phyloP scores from a whole-genome alignment of 2,888 invertebrate genomes.

The Colletes collaris region DNA sequence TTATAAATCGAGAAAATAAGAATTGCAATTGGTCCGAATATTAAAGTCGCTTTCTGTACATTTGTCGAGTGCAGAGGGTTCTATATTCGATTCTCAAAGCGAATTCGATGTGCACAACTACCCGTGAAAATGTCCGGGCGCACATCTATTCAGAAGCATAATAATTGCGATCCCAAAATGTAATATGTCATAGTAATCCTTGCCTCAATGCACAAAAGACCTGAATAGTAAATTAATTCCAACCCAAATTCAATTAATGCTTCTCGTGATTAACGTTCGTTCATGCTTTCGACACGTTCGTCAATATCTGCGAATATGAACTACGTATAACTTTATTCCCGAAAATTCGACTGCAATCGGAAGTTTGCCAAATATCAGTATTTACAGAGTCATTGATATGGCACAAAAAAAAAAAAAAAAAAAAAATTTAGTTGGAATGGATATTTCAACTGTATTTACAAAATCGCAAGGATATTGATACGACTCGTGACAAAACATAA shows the following conservation, averaged over 20 bases:
- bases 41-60: too few relatives aligned
- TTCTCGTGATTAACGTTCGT: slow-evolving; percentile 16
- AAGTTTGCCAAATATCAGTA: too few relatives aligned
- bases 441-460: too few relatives aligned
- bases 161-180: slow-evolving; percentile 37
- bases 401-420: too few relatives aligned
- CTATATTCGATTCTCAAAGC: slow-evolving; percentile 54
- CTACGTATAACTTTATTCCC: neutral
- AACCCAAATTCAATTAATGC: neutral
- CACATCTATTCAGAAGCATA: slow-evolving; percentile 31
- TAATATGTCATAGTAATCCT: slow-evolving; percentile 41
- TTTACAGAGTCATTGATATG: too few relatives aligned
- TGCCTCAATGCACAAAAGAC: slow-evolving; percentile 1
- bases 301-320: neutral
- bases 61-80: slow-evolving; percentile 51
- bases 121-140: slow-evolving; percentile 38
- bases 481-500: too few relatives aligned
- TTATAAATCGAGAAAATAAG: too few relatives aligned
- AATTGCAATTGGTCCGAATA: too few relatives aligned
- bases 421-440: too few relatives aligned
- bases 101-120: slow-evolving; percentile 61
- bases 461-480: too few relatives aligned
- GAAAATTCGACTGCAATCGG: neutral
- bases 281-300: neutral
- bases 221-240: slow-evolving; percentile 23